Percentiles rank a stretch among this genome's conserved stretches.
Conservation (phyloP, 2,888 invertebrate genomes). For the Sinelater perroti region DNA sequence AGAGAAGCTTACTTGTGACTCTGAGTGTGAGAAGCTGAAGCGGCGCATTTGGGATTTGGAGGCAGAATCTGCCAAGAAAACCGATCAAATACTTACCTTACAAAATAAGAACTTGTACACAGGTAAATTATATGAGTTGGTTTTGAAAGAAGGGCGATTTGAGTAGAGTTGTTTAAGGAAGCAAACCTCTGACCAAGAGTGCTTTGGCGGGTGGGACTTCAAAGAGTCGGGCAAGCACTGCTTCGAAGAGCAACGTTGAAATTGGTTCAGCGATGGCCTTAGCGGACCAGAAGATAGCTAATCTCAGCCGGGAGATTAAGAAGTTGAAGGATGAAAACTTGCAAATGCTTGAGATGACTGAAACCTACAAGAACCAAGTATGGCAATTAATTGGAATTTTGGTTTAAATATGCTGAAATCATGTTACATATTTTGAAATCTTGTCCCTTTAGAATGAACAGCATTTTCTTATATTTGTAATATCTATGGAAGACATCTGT, state of each 20-base stretch:
- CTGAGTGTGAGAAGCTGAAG: slow-evolving; percentile 63
- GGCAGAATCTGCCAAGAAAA: slow-evolving; percentile 47
- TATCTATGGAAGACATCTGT: too few relatives aligned
- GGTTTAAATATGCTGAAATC: too few relatives aligned
- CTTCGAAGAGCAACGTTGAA: slow-evolving; percentile 60
- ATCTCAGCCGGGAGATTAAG: slow-evolving; percentile 59
- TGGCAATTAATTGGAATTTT: too few relatives aligned
- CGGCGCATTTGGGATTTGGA: slow-evolving; percentile 69
- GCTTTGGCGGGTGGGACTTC: slow-evolving; percentile 49
- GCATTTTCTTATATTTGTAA: too few relatives aligned
- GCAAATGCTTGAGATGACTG: slow-evolving; percentile 54
- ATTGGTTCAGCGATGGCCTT: slow-evolving; percentile 60
- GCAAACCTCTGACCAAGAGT: slow-evolving; percentile 30
- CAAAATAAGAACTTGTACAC: slow-evolving; percentile 23
- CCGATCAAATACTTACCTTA: slow-evolving; percentile 25
- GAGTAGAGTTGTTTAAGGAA: slow-evolving; percentile 48
- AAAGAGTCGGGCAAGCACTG: slow-evolving; percentile 62
- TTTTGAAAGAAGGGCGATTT: too few relatives aligned
- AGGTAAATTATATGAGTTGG: slow-evolving; percentile 21
- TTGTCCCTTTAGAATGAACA: too few relatives aligned
- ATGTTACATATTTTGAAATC: too few relatives aligned
- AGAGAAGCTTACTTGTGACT: slow-evolving; percentile 68
- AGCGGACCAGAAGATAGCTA: slow-evolving; percentile 57
- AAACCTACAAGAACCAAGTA: slow-evolving; percentile 47
- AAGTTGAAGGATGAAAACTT: slow-evolving; percentile 58